phyloP scores from a whole-genome alignment of 2,113 vertebrate species.

The Scatophagus argus region DNA sequence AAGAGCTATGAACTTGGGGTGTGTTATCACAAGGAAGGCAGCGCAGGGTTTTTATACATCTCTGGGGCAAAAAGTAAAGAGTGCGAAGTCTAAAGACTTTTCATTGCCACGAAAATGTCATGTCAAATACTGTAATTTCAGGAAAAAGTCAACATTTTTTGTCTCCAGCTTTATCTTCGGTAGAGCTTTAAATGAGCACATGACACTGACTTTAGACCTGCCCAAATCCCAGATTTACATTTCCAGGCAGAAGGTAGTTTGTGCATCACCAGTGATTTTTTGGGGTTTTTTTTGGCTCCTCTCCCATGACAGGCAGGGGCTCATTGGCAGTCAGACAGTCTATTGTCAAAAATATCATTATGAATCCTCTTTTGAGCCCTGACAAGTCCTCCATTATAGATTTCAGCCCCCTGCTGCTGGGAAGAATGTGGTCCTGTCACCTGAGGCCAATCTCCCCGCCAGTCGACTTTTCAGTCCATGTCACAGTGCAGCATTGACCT shows the following conservation, averaged over 20 bases:
- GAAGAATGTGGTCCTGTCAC: slow-evolving; percentile 72
- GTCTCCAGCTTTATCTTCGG: not conserved
- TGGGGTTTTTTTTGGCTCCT: slow-evolving; percentile 47
- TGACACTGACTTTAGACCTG: not conserved
- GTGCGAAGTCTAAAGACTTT: slow-evolving; percentile 8
- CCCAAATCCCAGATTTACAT: slow-evolving; percentile 11
- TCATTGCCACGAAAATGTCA: not conserved
- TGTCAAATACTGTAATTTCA: slow-evolving; percentile 3
- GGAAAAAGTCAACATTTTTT: not conserved
- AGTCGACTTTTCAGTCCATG: slow-evolving; percentile 59
- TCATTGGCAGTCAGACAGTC: slow-evolving; percentile 72
- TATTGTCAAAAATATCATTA: slow-evolving; percentile 77
- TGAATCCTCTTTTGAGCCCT: slow-evolving; percentile 64
- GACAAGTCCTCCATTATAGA: slow-evolving; percentile 73
- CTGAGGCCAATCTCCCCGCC: slow-evolving; percentile 71
- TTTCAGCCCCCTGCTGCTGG: slow-evolving; percentile 45
- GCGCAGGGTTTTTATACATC: slow-evolving; percentile 40
- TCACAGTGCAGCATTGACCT: slow-evolving; percentile 54
- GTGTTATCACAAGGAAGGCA: slow-evolving; percentile 57
- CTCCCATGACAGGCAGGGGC: slow-evolving; percentile 62
- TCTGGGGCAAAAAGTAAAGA: slow-evolving; percentile 40
- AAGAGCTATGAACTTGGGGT: slow-evolving; percentile 58
- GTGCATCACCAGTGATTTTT: not conserved
- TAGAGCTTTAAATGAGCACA: not conserved
- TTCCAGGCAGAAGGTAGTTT: not conserved